Conservation (phyloP, 2,888 invertebrate species). For the Leptopilina syphax region DNA sequence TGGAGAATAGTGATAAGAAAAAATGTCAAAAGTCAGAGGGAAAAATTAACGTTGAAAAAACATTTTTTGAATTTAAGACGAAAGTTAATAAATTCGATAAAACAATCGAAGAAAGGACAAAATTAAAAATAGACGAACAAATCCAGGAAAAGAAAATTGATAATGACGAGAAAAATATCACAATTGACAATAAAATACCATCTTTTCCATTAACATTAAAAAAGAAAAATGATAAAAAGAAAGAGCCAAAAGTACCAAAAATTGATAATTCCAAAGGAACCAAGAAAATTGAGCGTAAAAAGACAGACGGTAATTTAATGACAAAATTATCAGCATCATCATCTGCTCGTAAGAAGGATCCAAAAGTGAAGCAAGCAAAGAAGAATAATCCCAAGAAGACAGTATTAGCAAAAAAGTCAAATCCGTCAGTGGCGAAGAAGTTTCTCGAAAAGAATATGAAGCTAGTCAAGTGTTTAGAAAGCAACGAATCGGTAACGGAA, state of each 20-base stretch:
- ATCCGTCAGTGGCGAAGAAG: conserved; percentile 69
- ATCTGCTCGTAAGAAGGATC: conserved; percentile 57
- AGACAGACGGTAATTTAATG: conserved; percentile 62
- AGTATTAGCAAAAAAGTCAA: conserved; percentile 66
- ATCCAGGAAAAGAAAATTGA: conserved; percentile 50
- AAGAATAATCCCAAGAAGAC: conserved; percentile 67
- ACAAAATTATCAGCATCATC: conserved; percentile 51
- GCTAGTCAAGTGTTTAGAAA: conserved; percentile 67
- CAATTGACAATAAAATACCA: conserved; percentile 54
- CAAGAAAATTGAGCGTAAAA: conserved; percentile 70
- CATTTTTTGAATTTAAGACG: conserved; percentile 59
- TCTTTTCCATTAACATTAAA: conserved; percentile 56
- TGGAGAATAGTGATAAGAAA: conserved; percentile 61
- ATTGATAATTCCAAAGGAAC: conserved; percentile 65
- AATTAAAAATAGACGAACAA: conserved; percentile 52
- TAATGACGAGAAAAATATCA: conserved; percentile 53
- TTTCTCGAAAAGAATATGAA: conserved; percentile 72
- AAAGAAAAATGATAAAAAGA: conserved; percentile 70
- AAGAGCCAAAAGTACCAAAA: conserved; percentile 67
- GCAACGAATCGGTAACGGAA: conserved; percentile 58
- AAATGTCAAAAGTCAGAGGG: conserved; percentile 63
- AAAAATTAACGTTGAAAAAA: conserved; percentile 63
- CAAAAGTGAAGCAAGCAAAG: conserved; percentile 65
- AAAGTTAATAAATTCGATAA: conserved; percentile 49
- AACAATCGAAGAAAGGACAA: conserved; percentile 56